Evolutionary conservation across 2,797 vertebrate species (phyloP).

Genomic region (Saguinus oedipus): DNA sequence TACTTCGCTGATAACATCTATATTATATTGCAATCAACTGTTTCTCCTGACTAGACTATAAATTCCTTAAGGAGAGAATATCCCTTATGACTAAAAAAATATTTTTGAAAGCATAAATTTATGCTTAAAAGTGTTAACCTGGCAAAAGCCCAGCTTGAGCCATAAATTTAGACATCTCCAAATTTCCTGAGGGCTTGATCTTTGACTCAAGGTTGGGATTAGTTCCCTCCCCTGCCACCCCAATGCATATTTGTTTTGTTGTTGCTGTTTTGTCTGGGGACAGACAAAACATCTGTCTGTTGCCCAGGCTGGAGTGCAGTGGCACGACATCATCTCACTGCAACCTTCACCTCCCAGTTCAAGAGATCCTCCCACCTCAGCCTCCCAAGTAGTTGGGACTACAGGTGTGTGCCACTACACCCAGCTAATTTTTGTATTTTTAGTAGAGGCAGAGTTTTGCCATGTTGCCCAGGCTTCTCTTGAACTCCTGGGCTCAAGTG

Average conservation of each 20-base stretch:
- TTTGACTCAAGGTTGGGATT: neutral
- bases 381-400: no score
- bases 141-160: conserved; percentile 37
- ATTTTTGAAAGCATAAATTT: conserved; percentile 20
- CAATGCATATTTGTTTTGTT: neutral
- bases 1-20: neutral
- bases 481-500: no score
- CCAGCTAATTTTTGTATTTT: no score
- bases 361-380: no score
- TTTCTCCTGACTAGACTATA: neutral
- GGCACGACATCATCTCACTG: no score
- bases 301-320: no score
- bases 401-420: no score
- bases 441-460: no score
- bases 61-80: neutral
- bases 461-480: no score
- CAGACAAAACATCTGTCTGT: no score
- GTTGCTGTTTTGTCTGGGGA: no score
- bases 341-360: no score
- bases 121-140: conserved; percentile 37
- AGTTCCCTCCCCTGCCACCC: neutral
- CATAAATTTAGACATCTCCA: neutral
- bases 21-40: neutral
- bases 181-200: neutral
- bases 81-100: neutral